Evolutionary conservation across 2,113 vertebrate species (phyloP), one percentile per base, ranked within the genome.

Genomic region (Myiozetetes cayanensis): DNA sequence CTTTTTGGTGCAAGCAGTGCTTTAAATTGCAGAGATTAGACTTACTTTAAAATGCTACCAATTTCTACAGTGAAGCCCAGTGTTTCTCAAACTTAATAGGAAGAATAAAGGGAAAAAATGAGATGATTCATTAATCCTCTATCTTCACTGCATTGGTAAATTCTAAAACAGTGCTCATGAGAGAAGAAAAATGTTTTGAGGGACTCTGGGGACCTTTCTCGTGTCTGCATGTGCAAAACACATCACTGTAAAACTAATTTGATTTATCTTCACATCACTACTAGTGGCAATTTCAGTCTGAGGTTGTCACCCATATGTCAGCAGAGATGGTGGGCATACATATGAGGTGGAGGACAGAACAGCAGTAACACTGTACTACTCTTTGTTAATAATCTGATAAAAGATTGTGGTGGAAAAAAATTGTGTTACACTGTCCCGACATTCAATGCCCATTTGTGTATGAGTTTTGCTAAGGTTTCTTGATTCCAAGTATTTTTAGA

Each of bases 361-460:
- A 78, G 56, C 70, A 82, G 21, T 79, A 72, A 72, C 31, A 66
- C 17, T 66, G 58, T 37, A 46, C 39, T 58, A 12, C 7, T 82
- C 52, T 52, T 87, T 62, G 75, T 79, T 89, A 93, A 85, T 91
- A 89, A 89, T 27, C 74, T 89, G 71, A 82, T 87, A 76, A 94
- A 94, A 75, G 37, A 82, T 22, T 63, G 25, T 85, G n/a, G 41
- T 82, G 49, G 81, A 89, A 87, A 87, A 78, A 63, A 27, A 8
- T 21, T 1, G 0, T 68, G 35, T 50, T 43, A 37, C 31, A 44
- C 37, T 50, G 6, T 61, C 44, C 52, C 76, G 53, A 61, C 18
- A 43, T 85, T 89, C 84, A 68, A 35, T 65, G 13, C 9, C 17
- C 28, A 76, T 85, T 55, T 76, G 44, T 65, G 37, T 44, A 78